Evolutionary conservation across 2,113 vertebrate species (phyloP).

Genomic region (Triplophysa dalaica): DNA sequence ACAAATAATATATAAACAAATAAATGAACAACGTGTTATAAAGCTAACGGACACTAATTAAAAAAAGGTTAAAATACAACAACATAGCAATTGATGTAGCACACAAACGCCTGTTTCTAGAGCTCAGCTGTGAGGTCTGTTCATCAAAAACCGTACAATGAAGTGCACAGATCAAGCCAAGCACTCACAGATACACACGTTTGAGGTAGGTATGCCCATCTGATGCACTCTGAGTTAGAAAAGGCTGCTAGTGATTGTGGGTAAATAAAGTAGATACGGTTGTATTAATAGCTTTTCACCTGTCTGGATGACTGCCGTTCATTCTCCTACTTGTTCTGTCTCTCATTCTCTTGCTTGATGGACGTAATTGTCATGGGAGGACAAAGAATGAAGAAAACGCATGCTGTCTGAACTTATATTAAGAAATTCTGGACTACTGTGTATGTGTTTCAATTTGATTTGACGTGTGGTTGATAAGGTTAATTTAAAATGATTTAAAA

Average conservation of each 20-base stretch:
- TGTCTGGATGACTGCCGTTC: conserved; percentile 17
- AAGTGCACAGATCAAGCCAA: background rate
- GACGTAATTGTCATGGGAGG: background rate
- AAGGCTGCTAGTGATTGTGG: conserved; percentile 5
- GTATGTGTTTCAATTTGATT: too few species aligned
- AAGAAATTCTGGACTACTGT: too few species aligned
- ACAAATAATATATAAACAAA: too few species aligned
- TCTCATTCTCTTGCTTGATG: background rate
- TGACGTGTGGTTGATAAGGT: too few species aligned
- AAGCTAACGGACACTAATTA: too few species aligned
- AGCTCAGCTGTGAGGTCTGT: conserved; percentile 4
- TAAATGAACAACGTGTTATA: too few species aligned
- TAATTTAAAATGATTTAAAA: too few species aligned
- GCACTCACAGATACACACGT: conserved; percentile 14
- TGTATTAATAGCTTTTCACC: conserved; percentile 42
- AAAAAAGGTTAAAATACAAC: too few species aligned
- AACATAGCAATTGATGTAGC: too few species aligned
- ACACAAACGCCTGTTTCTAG: background rate
- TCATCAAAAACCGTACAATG: background rate
- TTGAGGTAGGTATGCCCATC: background rate
- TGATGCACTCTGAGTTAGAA: background rate
- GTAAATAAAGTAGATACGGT: background rate
- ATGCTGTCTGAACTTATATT: background rate
- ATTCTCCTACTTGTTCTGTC: background rate
- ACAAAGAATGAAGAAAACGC: background rate